These are phyloP conservation scores for Phrynocephalus versicolor DNA, from an alignment of 2,113 vertebrate genomes.

Conservation along the genomic window DNA sequence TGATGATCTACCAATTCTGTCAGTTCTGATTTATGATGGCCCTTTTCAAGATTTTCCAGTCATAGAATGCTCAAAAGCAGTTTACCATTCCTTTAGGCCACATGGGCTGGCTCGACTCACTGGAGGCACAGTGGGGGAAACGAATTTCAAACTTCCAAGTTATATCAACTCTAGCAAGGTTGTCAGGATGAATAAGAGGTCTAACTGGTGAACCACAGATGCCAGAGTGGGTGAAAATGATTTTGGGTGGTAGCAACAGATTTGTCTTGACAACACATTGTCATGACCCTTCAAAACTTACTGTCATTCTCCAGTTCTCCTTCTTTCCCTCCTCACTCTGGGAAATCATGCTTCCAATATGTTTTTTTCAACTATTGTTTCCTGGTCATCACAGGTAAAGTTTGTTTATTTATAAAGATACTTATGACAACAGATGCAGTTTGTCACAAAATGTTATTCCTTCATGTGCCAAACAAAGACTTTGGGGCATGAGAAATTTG, in stretches of 20 bases:
- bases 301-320: no score
- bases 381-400: neutral
- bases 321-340: neutral
- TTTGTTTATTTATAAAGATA: neutral
- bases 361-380: neutral
- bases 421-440: neutral
- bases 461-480: neutral
- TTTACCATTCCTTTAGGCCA: no score
- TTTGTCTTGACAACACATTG: neutral
- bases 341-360: neutral
- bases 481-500: neutral
- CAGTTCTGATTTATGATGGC: no score
- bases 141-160: no score
- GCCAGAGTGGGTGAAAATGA: neutral
- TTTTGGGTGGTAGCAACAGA: neutral
- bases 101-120: no score
- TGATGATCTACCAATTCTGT: no score
- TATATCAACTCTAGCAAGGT: no score
- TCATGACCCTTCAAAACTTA: no score
- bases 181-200: neutral
- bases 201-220: neutral
- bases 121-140: no score
- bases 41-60: no score
- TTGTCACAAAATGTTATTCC: neutral
- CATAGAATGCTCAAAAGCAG: no score